These are phyloP conservation scores for Drosophila stalkeri DNA, from an alignment of 2,888 invertebrate genomes.

Conservation along the genomic window DNA sequence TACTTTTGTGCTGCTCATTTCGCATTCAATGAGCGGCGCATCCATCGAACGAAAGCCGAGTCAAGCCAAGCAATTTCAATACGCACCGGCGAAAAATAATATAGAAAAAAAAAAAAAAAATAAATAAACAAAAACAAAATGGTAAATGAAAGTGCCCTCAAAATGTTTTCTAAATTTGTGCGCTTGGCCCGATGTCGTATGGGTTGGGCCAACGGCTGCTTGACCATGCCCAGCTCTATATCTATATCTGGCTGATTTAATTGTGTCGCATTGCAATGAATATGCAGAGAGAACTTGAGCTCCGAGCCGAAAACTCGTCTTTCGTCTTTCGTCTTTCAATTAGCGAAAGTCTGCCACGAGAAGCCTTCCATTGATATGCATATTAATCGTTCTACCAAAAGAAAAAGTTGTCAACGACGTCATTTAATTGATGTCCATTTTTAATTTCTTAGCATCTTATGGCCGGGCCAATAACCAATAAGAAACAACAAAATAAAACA, in stretches of 20 bases:
- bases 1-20: slow-evolving; percentile 63
- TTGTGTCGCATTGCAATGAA: slow-evolving; percentile 76
- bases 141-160: slow-evolving; percentile 83
- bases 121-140: slow-evolving; percentile 34
- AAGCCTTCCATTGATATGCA: slow-evolving; percentile 61
- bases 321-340: slow-evolving; percentile 66
- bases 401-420: slow-evolving; percentile 69
- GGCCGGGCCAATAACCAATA: slow-evolving; percentile 49
- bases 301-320: slow-evolving; percentile 35
- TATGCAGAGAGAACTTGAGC: slow-evolving; percentile 49
- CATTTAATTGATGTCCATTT: slow-evolving; percentile 62
- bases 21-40: slow-evolving; percentile 75
- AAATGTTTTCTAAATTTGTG: slow-evolving; percentile 81
- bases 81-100: slow-evolving; percentile 65
- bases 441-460: slow-evolving; percentile 59
- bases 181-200: slow-evolving; percentile 45
- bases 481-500: slow-evolving; percentile 12
- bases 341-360: slow-evolving; percentile 69
- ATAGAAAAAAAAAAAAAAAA: slow-evolving; percentile 38
- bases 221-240: slow-evolving; percentile 47
- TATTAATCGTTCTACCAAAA: slow-evolving; percentile 68
- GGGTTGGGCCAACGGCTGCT: slow-evolving; percentile 46
- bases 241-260: slow-evolving; percentile 64
- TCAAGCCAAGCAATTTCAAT: slow-evolving; percentile 72
- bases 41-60: slow-evolving; percentile 78